Conservation (phyloP, 2,888 invertebrate genomes). For the Xylocampa areola region DNA sequence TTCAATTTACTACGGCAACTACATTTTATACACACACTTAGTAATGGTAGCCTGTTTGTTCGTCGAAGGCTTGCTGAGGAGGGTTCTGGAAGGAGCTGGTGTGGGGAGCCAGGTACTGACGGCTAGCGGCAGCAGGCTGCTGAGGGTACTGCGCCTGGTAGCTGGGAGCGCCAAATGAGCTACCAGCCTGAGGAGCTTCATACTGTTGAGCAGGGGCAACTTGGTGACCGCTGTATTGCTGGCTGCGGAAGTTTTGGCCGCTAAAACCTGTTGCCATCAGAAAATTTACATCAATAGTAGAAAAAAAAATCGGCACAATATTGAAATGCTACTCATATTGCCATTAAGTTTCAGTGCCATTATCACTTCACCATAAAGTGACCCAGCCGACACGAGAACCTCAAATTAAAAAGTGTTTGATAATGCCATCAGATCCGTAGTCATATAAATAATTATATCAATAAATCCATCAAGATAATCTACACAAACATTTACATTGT, state of each 20-base stretch:
- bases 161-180: conserved; percentile 21
- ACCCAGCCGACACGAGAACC: too few species aligned
- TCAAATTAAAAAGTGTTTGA: too few species aligned
- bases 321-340: too few species aligned
- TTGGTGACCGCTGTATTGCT: conserved; percentile 21
- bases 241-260: conserved; percentile 36
- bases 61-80: conserved; percentile 83
- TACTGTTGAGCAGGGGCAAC: conserved; percentile 62
- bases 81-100: conserved; percentile 65
- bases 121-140: conserved; percentile 70
- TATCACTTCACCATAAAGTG: too few species aligned
- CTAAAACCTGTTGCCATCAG: conserved; percentile 63
- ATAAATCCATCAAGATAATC: too few species aligned
- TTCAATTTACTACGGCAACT: conserved; percentile 41
- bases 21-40: conserved; percentile 57
- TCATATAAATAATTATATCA: too few species aligned
- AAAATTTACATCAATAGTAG: too few species aligned
- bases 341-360: too few species aligned
- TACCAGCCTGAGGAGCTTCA: conserved; percentile 40
- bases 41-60: conserved; percentile 82
- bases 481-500: too few species aligned
- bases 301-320: too few species aligned
- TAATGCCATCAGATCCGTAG: too few species aligned
- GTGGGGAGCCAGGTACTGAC: conserved; percentile 80
- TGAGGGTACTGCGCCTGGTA: conserved; percentile 41